These are phyloP conservation scores for Battus philenor DNA, from an alignment of 1,140 invertebrate genomes.

Conservation along the genomic window DNA sequence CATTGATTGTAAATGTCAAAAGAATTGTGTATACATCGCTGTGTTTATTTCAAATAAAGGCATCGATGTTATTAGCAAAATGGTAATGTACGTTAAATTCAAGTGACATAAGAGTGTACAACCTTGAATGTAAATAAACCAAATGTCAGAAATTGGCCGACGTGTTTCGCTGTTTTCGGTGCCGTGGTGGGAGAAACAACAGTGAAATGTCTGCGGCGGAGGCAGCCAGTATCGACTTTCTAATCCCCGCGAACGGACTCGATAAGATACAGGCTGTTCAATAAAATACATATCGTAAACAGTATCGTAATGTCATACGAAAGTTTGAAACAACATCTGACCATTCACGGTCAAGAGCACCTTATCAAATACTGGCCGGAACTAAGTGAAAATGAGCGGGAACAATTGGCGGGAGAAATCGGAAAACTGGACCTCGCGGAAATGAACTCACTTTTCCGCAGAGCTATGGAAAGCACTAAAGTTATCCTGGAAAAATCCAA, in stretches of 20 bases:
- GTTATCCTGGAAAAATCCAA: constrained; percentile 83
- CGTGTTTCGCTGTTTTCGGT: constrained; percentile 31
- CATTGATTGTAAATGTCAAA: constrained; percentile 5
- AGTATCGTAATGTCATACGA: constrained; percentile 48
- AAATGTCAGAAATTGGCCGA: constrained; percentile 39
- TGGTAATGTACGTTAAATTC: background rate
- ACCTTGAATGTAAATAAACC: constrained; percentile 46
- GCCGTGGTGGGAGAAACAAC: constrained; percentile 56
- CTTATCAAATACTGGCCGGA: constrained; percentile 90
- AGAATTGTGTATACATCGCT: constrained; percentile 2
- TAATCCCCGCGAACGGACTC: constrained; percentile 53
- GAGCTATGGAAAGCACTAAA: constrained; percentile 77
- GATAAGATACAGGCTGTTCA: constrained; percentile 27
- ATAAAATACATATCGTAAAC: constrained; percentile 1
- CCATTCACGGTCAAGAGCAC: constrained; percentile 85
- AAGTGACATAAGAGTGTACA: constrained; percentile 12
- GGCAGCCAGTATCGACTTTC: constrained; percentile 59
- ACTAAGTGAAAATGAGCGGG: constrained; percentile 80
- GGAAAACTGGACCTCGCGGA: constrained; percentile 81
- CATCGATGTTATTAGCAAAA: background rate
- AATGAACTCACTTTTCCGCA: constrained; percentile 80
- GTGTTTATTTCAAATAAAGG: background rate
- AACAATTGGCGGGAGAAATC: constrained; percentile 79
- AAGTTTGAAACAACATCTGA: constrained; percentile 52
- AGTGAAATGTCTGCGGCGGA: constrained; percentile 39